Evolutionary conservation across 2,888 invertebrate genomes (phyloP).

Genomic region (Polyommatus iphigenia): DNA sequence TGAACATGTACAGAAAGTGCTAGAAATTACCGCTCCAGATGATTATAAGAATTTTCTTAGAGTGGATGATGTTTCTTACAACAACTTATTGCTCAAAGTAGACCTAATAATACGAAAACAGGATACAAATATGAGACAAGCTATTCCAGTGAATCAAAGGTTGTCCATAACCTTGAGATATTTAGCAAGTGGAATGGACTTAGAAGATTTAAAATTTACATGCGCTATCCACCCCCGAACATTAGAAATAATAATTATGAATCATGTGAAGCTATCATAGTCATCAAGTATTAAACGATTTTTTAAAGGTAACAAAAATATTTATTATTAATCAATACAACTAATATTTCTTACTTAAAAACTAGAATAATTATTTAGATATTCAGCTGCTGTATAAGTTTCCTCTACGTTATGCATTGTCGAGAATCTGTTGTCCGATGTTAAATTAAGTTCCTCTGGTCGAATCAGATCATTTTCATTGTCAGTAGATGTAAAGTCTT

Average conservation of each 20-base stretch:
- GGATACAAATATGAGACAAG: constrained; percentile 9
- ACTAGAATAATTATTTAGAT: background rate
- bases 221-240: background rate
- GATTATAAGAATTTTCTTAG: background rate
- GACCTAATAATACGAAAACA: constrained; percentile 16
- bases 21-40: background rate
- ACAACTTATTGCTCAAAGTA: background rate
- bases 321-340: background rate
- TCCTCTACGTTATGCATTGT: no score
- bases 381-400: no score
- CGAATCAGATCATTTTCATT: no score
- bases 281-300: background rate
- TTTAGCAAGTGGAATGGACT: background rate
- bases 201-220: background rate
- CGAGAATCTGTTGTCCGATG: no score
- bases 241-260: constrained; percentile 10
- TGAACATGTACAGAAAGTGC: no score
- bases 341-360: background rate
- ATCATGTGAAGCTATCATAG: background rate
- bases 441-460: no score
- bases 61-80: background rate
- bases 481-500: no score
- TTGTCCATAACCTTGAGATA: constrained; percentile 3
- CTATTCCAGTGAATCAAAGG: constrained; percentile 13
- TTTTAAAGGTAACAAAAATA: background rate